Percentiles rank a stretch among this genome's conserved stretches.
These are phyloP conservation scores for Megaleporinus macrocephalus DNA, from an alignment of 2,113 vertebrate species.

Conservation along the genomic window DNA sequence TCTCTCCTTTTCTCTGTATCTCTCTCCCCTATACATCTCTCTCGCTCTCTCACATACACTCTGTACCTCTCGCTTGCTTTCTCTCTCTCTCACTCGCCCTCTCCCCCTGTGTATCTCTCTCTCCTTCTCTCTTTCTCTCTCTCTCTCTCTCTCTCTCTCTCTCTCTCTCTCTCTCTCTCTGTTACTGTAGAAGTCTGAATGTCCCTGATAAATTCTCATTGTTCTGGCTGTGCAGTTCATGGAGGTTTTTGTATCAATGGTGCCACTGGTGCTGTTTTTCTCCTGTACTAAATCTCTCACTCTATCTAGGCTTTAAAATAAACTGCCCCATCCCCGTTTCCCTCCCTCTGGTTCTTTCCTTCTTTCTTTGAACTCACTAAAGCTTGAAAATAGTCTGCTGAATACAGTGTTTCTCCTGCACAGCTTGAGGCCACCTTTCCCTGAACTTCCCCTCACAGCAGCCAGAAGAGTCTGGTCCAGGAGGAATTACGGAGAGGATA, in stretches of 20 bases:
- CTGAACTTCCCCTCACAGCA: neutral
- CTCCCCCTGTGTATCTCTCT: no score
- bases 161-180: no score
- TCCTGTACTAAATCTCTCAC: neutral
- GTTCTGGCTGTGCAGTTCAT: slow-evolving; percentile 8
- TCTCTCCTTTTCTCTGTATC: no score
- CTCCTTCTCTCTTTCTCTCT: no score
- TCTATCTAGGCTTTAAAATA: slow-evolving; percentile 5
- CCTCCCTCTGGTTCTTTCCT: neutral
- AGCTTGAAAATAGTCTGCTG: slow-evolving; percentile 17
- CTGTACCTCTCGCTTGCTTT: no score
- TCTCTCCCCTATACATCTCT: no score
- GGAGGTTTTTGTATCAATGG: neutral
- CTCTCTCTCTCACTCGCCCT: no score
- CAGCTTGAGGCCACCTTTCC: slow-evolving; percentile 29
- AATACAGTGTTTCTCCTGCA: neutral
- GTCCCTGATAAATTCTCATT: neutral
- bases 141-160: no score
- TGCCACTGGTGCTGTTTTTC: neutral
- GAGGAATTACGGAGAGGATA: neutral
- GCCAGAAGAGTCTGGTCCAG: neutral
- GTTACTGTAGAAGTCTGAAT: neutral
- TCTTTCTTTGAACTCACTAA: slow-evolving; percentile 1
- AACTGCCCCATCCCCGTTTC: neutral
- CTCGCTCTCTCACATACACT: no score